A percentile compares a stretch with the other conserved stretches of the same genome.
Conservation (phyloP, 2,888 invertebrate species). For the Agrilus biguttatus region DNA sequence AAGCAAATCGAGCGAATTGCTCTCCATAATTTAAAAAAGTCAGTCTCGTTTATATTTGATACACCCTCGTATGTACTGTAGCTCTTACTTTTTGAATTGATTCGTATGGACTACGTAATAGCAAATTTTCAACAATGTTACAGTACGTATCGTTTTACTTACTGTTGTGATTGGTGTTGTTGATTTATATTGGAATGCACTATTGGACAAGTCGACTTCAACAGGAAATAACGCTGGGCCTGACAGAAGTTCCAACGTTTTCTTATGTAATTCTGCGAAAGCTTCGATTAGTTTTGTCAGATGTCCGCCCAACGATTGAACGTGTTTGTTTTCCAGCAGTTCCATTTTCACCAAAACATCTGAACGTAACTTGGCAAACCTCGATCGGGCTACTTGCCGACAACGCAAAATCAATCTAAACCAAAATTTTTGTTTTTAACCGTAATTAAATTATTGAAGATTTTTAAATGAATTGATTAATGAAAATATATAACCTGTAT, state of each 20-base stretch:
- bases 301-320: constrained; percentile 85
- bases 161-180: constrained; percentile 34
- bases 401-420: constrained; percentile 79
- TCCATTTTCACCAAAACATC: constrained; percentile 96
- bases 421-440: background rate
- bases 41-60: no score
- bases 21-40: no score
- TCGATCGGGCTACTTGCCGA: constrained; percentile 80
- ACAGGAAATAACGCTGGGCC: constrained; percentile 81
- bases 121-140: no score
- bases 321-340: constrained; percentile 93
- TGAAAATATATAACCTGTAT: constrained; percentile 46
- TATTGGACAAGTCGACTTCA: constrained; percentile 85
- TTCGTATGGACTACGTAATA: no score
- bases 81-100: no score
- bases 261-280: constrained; percentile 44
- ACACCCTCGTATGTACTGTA: no score
- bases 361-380: constrained; percentile 69
- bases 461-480: no score
- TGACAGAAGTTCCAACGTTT: constrained; percentile 62
- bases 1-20: no score
- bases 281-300: constrained; percentile 72
- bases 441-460: no score
- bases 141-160: no score
- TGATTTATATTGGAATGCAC: constrained; percentile 82